Base-by-base conservation (phyloP, 2,113 vertebrate species). In the Embiotoca jacksoni region DNA sequence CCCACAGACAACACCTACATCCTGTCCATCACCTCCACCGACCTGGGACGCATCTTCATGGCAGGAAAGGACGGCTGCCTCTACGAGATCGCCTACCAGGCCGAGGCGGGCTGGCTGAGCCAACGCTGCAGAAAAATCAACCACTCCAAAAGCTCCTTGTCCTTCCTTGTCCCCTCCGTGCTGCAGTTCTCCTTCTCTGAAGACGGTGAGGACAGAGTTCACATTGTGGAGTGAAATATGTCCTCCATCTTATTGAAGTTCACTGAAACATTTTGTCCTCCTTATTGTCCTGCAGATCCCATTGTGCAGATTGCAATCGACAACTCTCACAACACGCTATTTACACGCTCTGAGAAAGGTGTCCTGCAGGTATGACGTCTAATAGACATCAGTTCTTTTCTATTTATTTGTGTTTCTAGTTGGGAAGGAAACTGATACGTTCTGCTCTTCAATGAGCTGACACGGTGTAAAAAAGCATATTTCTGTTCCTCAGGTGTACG, bases 11-110 rank as follows among this genome's bases (percentile, higher is more conserved):
- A 99, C 82, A 99, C 96, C 37, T 98, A 97, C 76, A 94, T 99
- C 83, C 87, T 97, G 64, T 94, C 97, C n/a, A 94, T 99, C 85
- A 95, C 96, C 7, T 97, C 97, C 78, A 97, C 97, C 0, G 96
- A 97, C 72, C 95, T 95, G 0, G 98, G 98, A 0, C 96, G 98
- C 37, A 98, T 99, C 74, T 99, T 99, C 82, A 89, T 99, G 91
- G 98, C 97, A 67, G 98, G 98, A 65, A 98, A 98, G 74, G 98
- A 99, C 15, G 98, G 98, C 50, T 99, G 98, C 89, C 94, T 99
- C 33, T 99, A 99, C 82, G 98, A 99, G 94, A 95, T 99, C 4
- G 97, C 96, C 37, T 99, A 99, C 88, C 97, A 99, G 96, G 97
- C 98, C 1, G 97, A 99, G 88, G 97, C 98, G 2, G 97, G 98